Conservation (phyloP, 2,113 vertebrate species). For the Alexandromys fortis region DNA sequence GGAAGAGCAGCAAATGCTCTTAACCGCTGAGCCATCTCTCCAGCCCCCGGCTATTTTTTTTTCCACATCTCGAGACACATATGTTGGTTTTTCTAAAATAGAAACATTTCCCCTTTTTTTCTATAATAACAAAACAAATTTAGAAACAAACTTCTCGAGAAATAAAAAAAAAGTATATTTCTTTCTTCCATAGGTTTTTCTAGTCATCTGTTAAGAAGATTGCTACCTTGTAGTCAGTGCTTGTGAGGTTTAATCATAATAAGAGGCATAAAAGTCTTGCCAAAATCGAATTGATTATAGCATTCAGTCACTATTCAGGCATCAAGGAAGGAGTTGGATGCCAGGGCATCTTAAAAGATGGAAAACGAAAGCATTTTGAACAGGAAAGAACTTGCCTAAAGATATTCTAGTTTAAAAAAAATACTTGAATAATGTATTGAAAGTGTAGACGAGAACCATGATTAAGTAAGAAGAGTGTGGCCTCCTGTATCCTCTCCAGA, state of each 20-base stretch:
- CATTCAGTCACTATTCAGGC: background rate
- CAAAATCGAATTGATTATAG: background rate
- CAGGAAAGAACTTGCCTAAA: background rate
- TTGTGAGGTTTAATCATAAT: constrained; percentile 6
- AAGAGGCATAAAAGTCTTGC: background rate
- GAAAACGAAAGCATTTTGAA: background rate
- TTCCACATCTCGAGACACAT: background rate
- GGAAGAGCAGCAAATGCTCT: too few species aligned
- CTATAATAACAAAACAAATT: background rate
- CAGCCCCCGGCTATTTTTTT: background rate
- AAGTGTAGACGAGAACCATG: background rate
- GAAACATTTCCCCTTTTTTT: background rate
- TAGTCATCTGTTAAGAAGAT: background rate
- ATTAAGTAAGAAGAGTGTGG: background rate
- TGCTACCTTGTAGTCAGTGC: background rate
- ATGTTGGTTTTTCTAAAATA: background rate
- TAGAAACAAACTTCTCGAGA: background rate
- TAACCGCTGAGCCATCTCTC: too few species aligned
- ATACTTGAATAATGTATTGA: background rate
- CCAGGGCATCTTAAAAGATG: background rate
- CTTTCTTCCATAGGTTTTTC: background rate
- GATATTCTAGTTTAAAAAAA: background rate
- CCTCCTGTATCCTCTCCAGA: background rate
- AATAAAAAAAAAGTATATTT: background rate
- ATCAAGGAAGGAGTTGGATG: background rate